Evolutionary conservation across 37 sponge, comb jelly and placozoan species (phyloP).

Genomic region (Geodia barretti): DNA sequence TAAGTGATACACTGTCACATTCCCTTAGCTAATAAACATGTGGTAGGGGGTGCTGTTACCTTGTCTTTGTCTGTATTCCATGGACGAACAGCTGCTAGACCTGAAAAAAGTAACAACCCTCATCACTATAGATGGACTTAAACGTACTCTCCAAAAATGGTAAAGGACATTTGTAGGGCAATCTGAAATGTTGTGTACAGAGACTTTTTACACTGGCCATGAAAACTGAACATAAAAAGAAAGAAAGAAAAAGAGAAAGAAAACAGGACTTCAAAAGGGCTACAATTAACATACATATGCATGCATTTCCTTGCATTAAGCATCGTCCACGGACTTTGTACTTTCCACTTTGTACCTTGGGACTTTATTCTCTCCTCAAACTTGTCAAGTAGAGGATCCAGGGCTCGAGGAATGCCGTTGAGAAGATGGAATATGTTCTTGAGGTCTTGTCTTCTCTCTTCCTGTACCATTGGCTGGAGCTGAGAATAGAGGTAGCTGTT

Average conservation of each 20-base stretch:
- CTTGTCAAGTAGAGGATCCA: constrained; percentile 39
- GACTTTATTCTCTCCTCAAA: constrained; percentile 44
- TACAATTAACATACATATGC: too few species aligned
- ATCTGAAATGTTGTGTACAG: too few species aligned
- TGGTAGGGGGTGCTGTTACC: neutral
- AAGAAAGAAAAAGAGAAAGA: too few species aligned
- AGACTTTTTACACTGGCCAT: too few species aligned
- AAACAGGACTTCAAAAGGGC: too few species aligned
- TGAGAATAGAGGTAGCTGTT: constrained; percentile 44
- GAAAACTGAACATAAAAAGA: too few species aligned
- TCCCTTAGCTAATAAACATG: neutral
- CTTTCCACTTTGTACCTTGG: constrained; percentile 29
- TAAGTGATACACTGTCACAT: neutral
- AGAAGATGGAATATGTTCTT: constrained; percentile 63
- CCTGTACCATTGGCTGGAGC: constrained; percentile 28
- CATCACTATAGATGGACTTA: too few species aligned
- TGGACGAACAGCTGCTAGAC: neutral
- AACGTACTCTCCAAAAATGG: too few species aligned
- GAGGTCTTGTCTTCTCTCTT: constrained; percentile 50
- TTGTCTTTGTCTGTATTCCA: constrained; percentile 9
- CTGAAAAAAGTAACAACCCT: too few species aligned
- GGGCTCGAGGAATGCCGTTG: constrained; percentile 40
- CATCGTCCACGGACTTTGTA: too few species aligned
- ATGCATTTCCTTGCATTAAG: neutral
- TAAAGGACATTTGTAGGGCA: too few species aligned